A percentile compares a stretch with the other conserved stretches of the same genome.
These are phyloP conservation scores for Channallabes apus DNA, from an alignment of 2,797 vertebrate genomes.

Conservation along the genomic window DNA sequence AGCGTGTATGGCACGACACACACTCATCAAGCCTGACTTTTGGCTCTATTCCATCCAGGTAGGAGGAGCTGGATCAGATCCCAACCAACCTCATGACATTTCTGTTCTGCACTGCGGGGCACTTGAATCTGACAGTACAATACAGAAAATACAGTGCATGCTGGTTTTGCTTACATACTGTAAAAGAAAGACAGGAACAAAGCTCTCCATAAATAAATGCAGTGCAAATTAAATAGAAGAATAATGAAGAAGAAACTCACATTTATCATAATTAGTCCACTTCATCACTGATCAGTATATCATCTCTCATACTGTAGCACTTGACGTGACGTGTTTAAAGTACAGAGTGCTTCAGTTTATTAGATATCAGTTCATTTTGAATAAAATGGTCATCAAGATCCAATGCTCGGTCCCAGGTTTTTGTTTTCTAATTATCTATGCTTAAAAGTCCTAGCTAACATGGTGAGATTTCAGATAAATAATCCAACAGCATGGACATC, in stretches of 20 bases:
- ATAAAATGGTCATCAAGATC: not conserved
- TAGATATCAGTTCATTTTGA: not conserved
- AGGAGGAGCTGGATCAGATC: not conserved
- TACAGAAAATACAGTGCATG: not conserved
- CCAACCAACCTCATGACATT: not conserved
- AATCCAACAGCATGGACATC: not conserved
- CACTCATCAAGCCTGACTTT: not conserved
- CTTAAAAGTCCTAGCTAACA: not conserved
- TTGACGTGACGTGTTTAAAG: not conserved
- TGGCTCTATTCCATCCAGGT: not conserved
- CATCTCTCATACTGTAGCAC: not conserved
- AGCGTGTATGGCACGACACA: not conserved
- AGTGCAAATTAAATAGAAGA: not conserved
- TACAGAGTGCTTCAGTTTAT: not conserved
- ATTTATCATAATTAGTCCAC: not conserved
- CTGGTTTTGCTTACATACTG: not conserved
- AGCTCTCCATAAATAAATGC: not conserved
- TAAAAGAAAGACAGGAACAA: not conserved
- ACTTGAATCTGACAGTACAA: not conserved
- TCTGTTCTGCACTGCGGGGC: not conserved
- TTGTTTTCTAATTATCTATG: not conserved
- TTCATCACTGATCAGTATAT: not conserved
- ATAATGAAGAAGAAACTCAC: not conserved
- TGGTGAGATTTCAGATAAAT: not conserved
- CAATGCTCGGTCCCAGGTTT: not conserved